phyloP scores from a whole-genome alignment of 64 coral and sea anemone species.

The Montipora efflorescens region DNA sequence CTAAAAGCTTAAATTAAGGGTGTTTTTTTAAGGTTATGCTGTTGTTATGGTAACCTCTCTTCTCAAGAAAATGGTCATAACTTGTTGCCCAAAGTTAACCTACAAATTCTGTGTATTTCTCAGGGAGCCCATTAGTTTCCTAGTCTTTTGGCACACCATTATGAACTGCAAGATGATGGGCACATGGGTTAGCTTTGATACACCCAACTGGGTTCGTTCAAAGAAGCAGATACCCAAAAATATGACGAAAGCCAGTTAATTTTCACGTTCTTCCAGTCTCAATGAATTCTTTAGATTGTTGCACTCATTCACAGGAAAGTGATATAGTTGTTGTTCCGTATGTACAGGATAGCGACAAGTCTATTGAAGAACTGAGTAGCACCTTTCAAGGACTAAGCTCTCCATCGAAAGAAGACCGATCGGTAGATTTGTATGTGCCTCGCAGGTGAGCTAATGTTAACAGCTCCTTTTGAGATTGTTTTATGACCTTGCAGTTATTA shows the following conservation, averaged over 20 bases:
- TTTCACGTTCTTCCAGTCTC: background rate
- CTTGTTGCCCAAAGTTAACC: too few species aligned
- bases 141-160: too few species aligned
- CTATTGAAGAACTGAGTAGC: background rate
- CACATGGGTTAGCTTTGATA: conserved; percentile 4
- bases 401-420: background rate
- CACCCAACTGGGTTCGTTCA: background rate
- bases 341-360: conserved; percentile 16
- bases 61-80: too few species aligned
- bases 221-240: background rate
- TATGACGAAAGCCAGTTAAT: background rate
- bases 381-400: conserved; percentile 10
- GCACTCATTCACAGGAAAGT: conserved; percentile 6
- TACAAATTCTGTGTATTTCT: too few species aligned
- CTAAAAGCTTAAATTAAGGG: too few species aligned
- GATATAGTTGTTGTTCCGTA: background rate
- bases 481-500: background rate
- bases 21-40: too few species aligned
- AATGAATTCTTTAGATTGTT: background rate
- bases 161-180: too few species aligned
- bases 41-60: too few species aligned
- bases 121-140: too few species aligned
- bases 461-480: conserved; percentile 12
- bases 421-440: background rate
- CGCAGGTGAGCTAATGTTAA: background rate